Evolutionary conservation across 2,888 invertebrate genomes (phyloP).

Genomic region (Fabriciana adippe): DNA sequence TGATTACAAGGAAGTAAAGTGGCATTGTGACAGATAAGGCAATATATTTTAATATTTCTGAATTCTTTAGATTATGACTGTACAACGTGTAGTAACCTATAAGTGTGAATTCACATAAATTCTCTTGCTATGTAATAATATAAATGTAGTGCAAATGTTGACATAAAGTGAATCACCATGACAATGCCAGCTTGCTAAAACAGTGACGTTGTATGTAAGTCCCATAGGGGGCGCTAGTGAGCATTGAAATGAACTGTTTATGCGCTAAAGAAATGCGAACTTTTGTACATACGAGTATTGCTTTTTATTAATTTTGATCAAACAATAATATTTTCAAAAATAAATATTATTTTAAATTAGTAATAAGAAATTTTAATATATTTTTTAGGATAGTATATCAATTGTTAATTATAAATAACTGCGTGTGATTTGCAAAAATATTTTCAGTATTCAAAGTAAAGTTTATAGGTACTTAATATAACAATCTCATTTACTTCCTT

Average conservation of each 20-base stretch:
- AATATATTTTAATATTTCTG: slow-evolving; percentile 4
- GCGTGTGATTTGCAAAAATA: too few relatives aligned
- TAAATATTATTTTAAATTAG: not conserved
- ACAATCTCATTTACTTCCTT: too few relatives aligned
- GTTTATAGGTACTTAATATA: too few relatives aligned
- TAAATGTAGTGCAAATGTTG: slow-evolving; percentile 43
- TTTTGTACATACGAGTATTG: not conserved
- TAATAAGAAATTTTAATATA: too few relatives aligned
- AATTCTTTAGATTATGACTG: not conserved
- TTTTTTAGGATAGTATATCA: too few relatives aligned
- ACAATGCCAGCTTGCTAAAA: slow-evolving; percentile 67
- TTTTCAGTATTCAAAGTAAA: too few relatives aligned
- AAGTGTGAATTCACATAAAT: slow-evolving; percentile 12
- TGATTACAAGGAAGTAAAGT: slow-evolving; percentile 12
- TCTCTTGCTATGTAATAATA: slow-evolving; percentile 22
- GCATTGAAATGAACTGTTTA: slow-evolving; percentile 35
- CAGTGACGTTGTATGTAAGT: slow-evolving; percentile 54
- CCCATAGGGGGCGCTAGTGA: slow-evolving; percentile 69
- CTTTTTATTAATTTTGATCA: slow-evolving; percentile 5
- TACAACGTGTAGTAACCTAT: not conserved
- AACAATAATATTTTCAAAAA: not conserved
- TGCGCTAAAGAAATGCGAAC: slow-evolving; percentile 14
- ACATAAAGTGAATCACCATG: slow-evolving; percentile 69
- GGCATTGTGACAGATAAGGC: slow-evolving; percentile 23
- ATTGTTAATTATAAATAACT: too few relatives aligned